These are phyloP conservation scores for Chelonoidis abingdonii DNA, from an alignment of 2,113 vertebrate species.

Conservation along the genomic window DNA sequence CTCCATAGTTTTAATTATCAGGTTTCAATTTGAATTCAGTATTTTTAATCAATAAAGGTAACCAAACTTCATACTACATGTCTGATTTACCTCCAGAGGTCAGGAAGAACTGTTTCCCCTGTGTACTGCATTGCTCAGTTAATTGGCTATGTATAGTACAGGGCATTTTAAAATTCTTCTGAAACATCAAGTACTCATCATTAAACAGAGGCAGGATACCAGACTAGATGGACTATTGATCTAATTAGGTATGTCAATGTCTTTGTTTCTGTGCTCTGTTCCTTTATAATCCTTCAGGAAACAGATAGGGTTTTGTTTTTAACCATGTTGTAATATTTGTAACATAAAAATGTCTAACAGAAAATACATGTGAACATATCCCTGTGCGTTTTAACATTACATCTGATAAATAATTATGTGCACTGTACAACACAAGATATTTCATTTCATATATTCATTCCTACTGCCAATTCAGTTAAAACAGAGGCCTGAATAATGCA, in stretches of 20 bases:
- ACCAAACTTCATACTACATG: background rate
- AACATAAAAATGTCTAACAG: background rate
- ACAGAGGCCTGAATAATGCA: slow-evolving; percentile 71
- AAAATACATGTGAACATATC: background rate
- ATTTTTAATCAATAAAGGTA: slow-evolving; percentile 42
- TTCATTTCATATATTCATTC: background rate
- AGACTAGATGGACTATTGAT: background rate
- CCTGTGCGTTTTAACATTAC: background rate
- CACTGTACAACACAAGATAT: background rate
- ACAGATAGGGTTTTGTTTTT: background rate
- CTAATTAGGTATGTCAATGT: background rate
- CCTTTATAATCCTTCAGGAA: background rate
- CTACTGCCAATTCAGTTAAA: slow-evolving; percentile 38
- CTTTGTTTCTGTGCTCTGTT: background rate
- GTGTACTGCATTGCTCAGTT: background rate
- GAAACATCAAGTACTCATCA: slow-evolving; percentile 3
- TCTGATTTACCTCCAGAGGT: background rate
- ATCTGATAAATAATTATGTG: background rate
- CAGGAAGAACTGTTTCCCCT: background rate
- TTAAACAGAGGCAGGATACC: slow-evolving; percentile 6
- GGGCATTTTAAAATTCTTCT: background rate
- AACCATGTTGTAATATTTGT: background rate
- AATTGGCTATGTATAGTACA: background rate
- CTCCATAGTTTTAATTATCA: slow-evolving; percentile 28
- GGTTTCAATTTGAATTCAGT: slow-evolving; percentile 35